A percentile compares a stretch with the other conserved stretches of the same genome.
Conservation (phyloP, 2,797 vertebrate genomes). For the Pagetopsis macropterus region DNA sequence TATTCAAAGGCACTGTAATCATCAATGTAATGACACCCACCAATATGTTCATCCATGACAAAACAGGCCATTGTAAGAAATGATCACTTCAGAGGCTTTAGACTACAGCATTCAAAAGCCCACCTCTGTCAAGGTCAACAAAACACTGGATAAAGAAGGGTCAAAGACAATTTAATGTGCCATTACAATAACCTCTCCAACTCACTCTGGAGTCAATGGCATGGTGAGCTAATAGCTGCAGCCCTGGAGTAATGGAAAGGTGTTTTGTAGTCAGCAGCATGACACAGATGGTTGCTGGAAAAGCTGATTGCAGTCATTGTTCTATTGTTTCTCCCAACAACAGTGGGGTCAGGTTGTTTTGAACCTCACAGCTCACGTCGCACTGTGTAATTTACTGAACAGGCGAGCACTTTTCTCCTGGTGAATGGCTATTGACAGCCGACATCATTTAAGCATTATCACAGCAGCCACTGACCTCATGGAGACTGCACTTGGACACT, state of each 20-base stretch:
- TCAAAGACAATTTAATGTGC: conserved; percentile 71
- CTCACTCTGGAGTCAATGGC: conserved; percentile 74
- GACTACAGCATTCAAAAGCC: conserved; percentile 23
- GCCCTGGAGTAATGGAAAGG: conserved; percentile 74
- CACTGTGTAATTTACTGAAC: conserved; percentile 83
- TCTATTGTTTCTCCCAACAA: conserved; percentile 81
- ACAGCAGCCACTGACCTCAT: conserved; percentile 73
- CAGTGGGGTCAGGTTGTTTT: conserved; percentile 77
- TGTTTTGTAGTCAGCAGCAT: conserved; percentile 75
- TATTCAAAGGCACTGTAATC: conserved; percentile 6
- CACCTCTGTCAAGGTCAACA: conserved; percentile 64
- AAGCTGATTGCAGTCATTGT: conserved; percentile 82
- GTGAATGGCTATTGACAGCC: conserved; percentile 82
- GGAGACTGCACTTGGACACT: conserved; percentile 58
- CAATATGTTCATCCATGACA: conserved; percentile 15
- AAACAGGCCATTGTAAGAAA: conserved; percentile 27
- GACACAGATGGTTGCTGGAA: conserved; percentile 76
- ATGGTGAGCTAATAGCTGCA: conserved; percentile 76
- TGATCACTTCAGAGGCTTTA: conserved; percentile 34
- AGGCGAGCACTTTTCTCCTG: conserved; percentile 77
- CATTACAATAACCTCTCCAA: conserved; percentile 78
- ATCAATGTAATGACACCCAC: conserved; percentile 12
- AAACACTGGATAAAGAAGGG: conserved; percentile 59
- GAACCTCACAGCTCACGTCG: conserved; percentile 71
- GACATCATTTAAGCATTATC: conserved; percentile 78